Evolutionary conservation across 1,140 invertebrate species (phyloP).

Genomic region (Micrasema minimum): DNA sequence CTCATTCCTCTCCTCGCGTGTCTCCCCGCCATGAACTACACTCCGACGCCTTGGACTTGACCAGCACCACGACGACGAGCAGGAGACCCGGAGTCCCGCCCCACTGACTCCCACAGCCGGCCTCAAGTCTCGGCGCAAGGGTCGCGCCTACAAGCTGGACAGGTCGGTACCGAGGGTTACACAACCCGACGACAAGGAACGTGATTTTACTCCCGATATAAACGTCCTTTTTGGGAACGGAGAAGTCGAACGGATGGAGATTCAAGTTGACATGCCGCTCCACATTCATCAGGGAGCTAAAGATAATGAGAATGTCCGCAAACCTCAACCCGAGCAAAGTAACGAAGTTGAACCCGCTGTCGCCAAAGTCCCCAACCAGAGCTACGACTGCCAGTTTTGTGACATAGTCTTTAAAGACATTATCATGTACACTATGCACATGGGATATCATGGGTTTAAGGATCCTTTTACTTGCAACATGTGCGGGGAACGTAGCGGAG

Average conservation of each 20-base stretch:
- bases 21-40: slow-evolving; percentile 55
- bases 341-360: slow-evolving; percentile 17
- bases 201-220: background rate
- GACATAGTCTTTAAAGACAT: slow-evolving; percentile 90
- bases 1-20: slow-evolving; percentile 56
- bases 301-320: slow-evolving; percentile 37
- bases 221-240: background rate
- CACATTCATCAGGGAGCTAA: slow-evolving; percentile 40
- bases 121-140: slow-evolving; percentile 79
- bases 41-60: slow-evolving; percentile 69
- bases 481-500: slow-evolving; percentile 85
- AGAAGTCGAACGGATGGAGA: slow-evolving; percentile 27
- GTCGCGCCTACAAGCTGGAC: slow-evolving; percentile 81
- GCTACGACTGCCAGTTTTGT: slow-evolving; percentile 85
- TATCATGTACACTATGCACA: slow-evolving; percentile 94
- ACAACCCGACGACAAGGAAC: slow-evolving; percentile 57
- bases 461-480: slow-evolving; percentile 95
- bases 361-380: slow-evolving; percentile 52
- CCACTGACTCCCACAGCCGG: slow-evolving; percentile 60
- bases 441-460: slow-evolving; percentile 92
- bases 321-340: slow-evolving; percentile 31
- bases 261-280: slow-evolving; percentile 42
- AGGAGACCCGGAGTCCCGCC: slow-evolving; percentile 54
- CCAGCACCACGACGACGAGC: slow-evolving; percentile 64
- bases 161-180: slow-evolving; percentile 65